phyloP scores from a whole-genome alignment of 2,888 invertebrate species.

The Meteorus colon region DNA sequence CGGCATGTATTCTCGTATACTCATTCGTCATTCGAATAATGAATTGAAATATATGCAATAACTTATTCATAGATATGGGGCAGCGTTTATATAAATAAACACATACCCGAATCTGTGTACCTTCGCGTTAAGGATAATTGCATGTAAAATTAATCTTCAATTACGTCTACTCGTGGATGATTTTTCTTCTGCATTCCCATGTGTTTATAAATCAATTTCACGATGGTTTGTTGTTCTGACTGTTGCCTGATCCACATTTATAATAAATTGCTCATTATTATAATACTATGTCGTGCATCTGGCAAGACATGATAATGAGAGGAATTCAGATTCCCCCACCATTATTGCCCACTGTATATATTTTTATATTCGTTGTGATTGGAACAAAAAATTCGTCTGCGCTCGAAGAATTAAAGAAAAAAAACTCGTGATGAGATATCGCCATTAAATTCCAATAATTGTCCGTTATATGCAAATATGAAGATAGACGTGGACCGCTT shows the following conservation, averaged over 20 bases:
- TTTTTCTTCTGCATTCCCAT: slow-evolving; percentile 12
- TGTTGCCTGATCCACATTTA: too few relatives aligned
- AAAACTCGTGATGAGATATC: background rate
- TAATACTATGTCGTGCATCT: background rate
- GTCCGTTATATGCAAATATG: background rate
- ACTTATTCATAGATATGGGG: too few relatives aligned
- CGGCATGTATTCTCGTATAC: background rate
- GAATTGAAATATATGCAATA: too few relatives aligned
- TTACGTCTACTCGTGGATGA: slow-evolving; percentile 26
- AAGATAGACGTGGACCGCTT: too few relatives aligned
- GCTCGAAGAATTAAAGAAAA: background rate
- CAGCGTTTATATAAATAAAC: background rate
- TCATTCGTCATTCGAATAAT: slow-evolving; percentile 33
- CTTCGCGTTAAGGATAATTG: slow-evolving; percentile 36
- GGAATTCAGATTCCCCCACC: background rate
- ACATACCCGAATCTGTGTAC: background rate
- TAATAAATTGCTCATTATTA: background rate
- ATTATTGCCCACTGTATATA: background rate
- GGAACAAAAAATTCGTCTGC: background rate
- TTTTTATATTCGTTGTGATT: background rate
- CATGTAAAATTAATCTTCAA: slow-evolving; percentile 35
- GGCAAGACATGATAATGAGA: background rate
- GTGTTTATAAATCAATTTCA: slow-evolving; percentile 32
- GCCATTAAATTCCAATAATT: slow-evolving; percentile 37
- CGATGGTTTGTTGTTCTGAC: background rate